Base-by-base conservation (phyloP, 2,888 invertebrate species). In the Mimas tiliae region DNA sequence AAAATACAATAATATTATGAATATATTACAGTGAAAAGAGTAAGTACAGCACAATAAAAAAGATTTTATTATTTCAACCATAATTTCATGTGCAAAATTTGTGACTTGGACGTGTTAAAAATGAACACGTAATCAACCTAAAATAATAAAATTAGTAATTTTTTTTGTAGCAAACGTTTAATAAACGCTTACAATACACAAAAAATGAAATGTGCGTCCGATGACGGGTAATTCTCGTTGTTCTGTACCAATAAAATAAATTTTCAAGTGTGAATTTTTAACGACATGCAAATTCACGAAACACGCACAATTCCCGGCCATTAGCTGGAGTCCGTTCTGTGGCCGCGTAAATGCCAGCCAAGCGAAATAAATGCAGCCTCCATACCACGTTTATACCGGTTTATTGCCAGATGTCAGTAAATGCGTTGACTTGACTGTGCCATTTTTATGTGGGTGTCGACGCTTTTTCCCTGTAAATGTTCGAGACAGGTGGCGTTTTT, bases 341-440 rank as follows among this genome's bases (percentile, higher is more conserved):
- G 73, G 70, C 70, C 70, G 71, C 71, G 72, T 71, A 72, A 73
- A 74, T 75, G 76, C 78, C 69, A 69, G 67, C 72, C 72, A 69
- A 72, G 77, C 75, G 70, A 70, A 80, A 80, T 78, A 78, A 75
- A 77, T 78, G 76, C 76, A 77, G 65, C 72, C 69, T 73, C 70
- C 72, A 67, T 79, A 74, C 70, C 73, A 67, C 78, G 75, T 79
- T 76, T 76, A 69, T 71, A 70, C 70, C 72, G 70, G 67, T 79
- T 78, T 78, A 79, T 74, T 74, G 74, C 71, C 74, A 69, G 75
- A 74, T 72, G 71, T 69, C 71, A 72, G 74, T 75, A 74, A 79
- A 77, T 73, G 71, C 68, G 69, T 70, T 68, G 68, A 63, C 72
- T 62, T 69, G 65, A 69, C 66, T 72, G 64, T 62, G 50, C 62